Evolutionary conservation across 2,797 vertebrate genomes (phyloP), one percentile per base, ranked within the genome.

Genomic region (Epinephelus awoara): DNA sequence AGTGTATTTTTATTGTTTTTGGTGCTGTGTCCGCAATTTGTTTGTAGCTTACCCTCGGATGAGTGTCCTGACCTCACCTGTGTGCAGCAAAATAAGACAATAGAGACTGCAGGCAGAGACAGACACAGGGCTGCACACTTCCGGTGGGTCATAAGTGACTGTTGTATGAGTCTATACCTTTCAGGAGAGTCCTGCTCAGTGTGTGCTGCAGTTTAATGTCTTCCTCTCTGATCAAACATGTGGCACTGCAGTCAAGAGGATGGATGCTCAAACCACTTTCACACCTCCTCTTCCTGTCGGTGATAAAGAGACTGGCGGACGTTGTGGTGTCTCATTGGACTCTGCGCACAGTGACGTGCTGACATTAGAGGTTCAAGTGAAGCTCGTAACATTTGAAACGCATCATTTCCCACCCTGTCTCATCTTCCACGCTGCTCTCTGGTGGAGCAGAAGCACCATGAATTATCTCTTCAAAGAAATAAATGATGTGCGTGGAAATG

Each of bases 401-500:
- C 62, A 17, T 63, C 40, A 49, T 74, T 66, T 66, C 54, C 54
- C 15, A 40, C 73, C 40, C 40, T 29, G 64, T 50, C 65, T 71
- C 65, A 50, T 79, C 72, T 63, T 17, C 34, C 27, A 0, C 1
- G 15, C 50, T 38, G 29, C 64, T 75, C 63, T 73, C 76, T 42
- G 56, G 1, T 49, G 59, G 51, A 73, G 65, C 79, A 73, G 61
- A 81, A 72, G 58, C 57, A 49, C 57, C 9, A 18, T 42, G 25
- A 75, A 66, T 67, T 18, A 75, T 75, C 69, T 72, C 63, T 64
- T 59, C 23, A 54, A 46, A 67, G 50, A 79, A 47, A 68, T 67
- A 82, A 74, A 80, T 56, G 7, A 74, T 61, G 50, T 42, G 23
- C 38, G 72, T 14, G 29, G 71, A 63, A 81, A 75, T 27, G 56